A percentile compares a stretch with the other conserved stretches of the same genome.
phyloP scores from a whole-genome alignment of 23 tunicate species.

The Botrylloides violaceus region DNA sequence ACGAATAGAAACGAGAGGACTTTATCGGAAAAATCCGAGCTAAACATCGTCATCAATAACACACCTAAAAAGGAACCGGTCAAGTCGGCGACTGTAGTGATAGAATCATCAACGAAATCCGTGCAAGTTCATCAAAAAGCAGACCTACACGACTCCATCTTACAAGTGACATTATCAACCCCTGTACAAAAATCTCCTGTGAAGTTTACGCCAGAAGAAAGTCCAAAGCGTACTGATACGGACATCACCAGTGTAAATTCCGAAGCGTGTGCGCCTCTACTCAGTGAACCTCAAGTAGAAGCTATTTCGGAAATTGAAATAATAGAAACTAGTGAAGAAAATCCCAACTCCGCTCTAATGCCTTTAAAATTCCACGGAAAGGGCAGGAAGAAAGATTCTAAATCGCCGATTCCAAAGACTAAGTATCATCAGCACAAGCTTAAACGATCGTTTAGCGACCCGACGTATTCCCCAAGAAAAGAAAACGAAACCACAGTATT shows the following conservation, averaged over 20 bases:
- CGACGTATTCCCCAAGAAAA: conserved; percentile 3
- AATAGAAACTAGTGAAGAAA: background rate
- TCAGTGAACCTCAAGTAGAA: background rate
- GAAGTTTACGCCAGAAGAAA: too few species aligned
- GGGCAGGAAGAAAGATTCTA: background rate
- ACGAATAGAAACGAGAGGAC: background rate
- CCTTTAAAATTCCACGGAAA: background rate
- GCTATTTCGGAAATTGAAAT: background rate
- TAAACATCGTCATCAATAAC: too few species aligned
- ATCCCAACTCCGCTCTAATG: background rate
- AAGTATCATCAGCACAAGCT: background rate
- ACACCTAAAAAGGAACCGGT: too few species aligned
- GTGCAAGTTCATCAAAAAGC: too few species aligned
- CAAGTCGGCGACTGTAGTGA: too few species aligned
- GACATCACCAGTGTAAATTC: too few species aligned
- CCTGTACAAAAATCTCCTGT: too few species aligned
- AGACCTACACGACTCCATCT: too few species aligned
- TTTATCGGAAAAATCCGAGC: background rate
- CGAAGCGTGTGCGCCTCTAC: too few species aligned
- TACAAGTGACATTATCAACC: too few species aligned
- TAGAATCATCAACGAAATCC: too few species aligned
- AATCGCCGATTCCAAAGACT: background rate
- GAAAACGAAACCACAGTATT: conserved; percentile 8
- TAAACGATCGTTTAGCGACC: conserved; percentile 13
- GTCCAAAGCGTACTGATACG: too few species aligned